These are phyloP conservation scores for Butorides virescens DNA, from an alignment of 2,113 vertebrate species.

Conservation along the genomic window DNA sequence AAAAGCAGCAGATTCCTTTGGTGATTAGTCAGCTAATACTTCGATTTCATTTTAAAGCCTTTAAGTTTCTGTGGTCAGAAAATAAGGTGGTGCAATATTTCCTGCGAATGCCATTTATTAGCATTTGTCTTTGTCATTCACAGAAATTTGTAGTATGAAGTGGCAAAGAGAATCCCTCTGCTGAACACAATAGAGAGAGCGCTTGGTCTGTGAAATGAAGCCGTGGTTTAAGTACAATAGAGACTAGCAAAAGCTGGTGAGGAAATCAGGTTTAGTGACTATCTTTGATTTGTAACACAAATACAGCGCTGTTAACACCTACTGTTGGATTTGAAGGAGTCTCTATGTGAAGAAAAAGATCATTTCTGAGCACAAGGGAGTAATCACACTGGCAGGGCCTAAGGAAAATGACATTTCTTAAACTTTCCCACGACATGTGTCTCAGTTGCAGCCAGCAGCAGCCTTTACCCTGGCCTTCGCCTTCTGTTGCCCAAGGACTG, in stretches of 20 bases:
- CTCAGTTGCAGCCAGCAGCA: background rate
- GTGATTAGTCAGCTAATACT: background rate
- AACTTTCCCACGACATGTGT: background rate
- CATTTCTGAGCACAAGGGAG: background rate
- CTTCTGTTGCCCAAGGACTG: background rate
- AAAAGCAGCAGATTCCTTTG: background rate
- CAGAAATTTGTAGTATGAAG: background rate
- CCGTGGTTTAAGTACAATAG: background rate
- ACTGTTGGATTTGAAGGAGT: background rate
- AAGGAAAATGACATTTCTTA: background rate
- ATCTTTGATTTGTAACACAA: background rate
- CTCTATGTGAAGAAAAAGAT: background rate
- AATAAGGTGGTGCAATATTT: background rate
- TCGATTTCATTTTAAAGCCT: background rate
- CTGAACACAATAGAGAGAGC: background rate
- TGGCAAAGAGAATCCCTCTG: background rate
- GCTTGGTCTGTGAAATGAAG: background rate
- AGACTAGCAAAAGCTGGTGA: background rate
- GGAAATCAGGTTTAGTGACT: background rate
- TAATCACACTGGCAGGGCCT: background rate
- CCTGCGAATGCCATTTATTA: background rate
- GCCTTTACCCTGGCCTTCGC: background rate
- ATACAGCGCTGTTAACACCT: background rate
- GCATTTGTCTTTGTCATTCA: background rate
- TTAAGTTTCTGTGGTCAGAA: conserved; percentile 20